phyloP scores from a whole-genome alignment of 2,113 vertebrate species.

The Chaetorhynchus papuensis region DNA sequence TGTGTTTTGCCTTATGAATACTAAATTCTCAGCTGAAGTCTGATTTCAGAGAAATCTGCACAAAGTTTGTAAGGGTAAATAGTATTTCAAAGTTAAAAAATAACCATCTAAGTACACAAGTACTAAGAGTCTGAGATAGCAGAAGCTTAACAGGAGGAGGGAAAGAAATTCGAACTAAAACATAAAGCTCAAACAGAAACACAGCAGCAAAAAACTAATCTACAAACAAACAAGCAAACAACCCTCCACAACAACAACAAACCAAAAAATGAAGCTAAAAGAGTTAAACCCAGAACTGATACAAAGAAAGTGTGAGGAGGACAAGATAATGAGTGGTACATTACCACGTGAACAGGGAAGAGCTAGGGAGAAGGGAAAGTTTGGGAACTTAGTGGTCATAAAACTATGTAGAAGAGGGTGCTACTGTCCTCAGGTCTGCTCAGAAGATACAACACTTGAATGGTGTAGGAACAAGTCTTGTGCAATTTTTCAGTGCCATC shows the following conservation, averaged over 20 bases:
- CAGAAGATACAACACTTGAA: background rate
- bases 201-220: background rate
- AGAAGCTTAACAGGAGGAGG: background rate
- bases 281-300: background rate
- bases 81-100: background rate
- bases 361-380: background rate
- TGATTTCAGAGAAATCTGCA: background rate
- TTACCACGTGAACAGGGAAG: background rate
- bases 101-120: background rate
- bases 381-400: background rate
- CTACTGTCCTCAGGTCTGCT: background rate
- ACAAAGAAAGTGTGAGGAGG: background rate
- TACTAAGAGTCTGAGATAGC: background rate
- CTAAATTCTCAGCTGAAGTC: background rate
- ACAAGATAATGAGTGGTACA: background rate
- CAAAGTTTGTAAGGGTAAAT: background rate
- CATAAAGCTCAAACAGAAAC: background rate
- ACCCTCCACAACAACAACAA: background rate
- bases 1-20: background rate
- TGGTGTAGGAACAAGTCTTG: background rate
- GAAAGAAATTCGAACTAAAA: background rate
- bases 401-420: background rate
- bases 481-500: background rate
- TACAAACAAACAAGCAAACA: background rate
- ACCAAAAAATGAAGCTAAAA: background rate